Percentiles rank a stretch among this genome's conserved stretches.
Evolutionary conservation across 2,888 invertebrate species (phyloP).

Genomic region (Melinaea marsaeus): DNA sequence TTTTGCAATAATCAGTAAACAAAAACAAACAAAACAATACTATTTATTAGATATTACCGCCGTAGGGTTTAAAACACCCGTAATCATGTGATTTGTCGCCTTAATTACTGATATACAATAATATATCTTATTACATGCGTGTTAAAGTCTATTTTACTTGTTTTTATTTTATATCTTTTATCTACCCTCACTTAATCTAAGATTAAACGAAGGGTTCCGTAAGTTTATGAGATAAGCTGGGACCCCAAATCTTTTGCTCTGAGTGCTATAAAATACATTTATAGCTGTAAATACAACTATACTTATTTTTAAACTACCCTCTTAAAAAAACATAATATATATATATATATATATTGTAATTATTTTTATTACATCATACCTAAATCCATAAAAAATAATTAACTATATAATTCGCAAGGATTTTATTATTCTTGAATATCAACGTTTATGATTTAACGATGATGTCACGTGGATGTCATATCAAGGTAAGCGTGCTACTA

Average conservation of each 20-base stretch:
- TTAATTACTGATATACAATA: conserved; percentile 1
- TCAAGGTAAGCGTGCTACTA: no score
- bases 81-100: conserved; percentile 11
- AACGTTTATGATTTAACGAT: no score
- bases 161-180: conserved; percentile 13
- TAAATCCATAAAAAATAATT: no score
- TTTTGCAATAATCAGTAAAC: no score
- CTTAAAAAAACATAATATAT: no score
- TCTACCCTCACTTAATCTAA: conserved; percentile 25
- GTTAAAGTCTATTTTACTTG: conserved; percentile 17
- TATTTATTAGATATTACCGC: not conserved
- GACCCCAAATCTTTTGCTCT: conserved; percentile 16
- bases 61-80: conserved; percentile 8
- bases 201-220: conserved; percentile 28
- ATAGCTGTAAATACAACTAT: not conserved
- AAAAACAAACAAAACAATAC: not conserved
- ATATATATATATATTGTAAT: no score
- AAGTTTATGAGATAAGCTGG: conserved; percentile 23
- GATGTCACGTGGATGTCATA: no score
- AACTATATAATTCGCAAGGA: no score
- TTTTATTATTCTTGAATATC: no score
- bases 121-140: conserved; percentile 2
- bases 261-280: conserved; percentile 4
- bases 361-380: no score
- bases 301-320: not conserved